A percentile compares a stretch with the other conserved stretches of the same genome.
Evolutionary conservation across 2,888 invertebrate species (phyloP).

Genomic region (Orthosia gothica): DNA sequence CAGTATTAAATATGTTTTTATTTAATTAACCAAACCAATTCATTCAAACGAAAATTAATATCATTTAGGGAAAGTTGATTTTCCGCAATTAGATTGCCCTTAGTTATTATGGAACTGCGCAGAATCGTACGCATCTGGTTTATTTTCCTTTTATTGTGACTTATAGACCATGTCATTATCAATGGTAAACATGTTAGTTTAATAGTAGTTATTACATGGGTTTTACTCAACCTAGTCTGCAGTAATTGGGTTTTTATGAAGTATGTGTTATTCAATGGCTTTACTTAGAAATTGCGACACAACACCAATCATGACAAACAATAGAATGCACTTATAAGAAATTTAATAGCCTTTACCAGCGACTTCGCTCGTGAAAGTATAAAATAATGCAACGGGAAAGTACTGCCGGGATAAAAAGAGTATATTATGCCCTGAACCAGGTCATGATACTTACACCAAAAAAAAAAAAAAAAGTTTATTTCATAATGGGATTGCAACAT

Average conservation of each 20-base stretch:
- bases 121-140: conserved; percentile 12
- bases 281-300: neutral
- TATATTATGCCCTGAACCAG: too few species aligned
- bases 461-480: too few species aligned
- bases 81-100: conserved; percentile 4
- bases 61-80: neutral
- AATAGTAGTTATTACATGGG: conserved; percentile 1
- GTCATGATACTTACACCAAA: neutral
- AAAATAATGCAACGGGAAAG: too few species aligned
- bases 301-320: conserved; percentile 6
- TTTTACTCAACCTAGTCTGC: conserved; percentile 18
- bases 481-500: too few species aligned
- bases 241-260: conserved; percentile 27
- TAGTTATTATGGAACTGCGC: conserved; percentile 6
- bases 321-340: neutral
- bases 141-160: conserved; percentile 50
- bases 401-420: too few species aligned
- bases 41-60: too few species aligned
- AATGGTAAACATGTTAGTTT: conserved; percentile 24
- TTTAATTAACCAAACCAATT: neutral
- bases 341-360: neutral
- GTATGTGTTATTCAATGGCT: conserved; percentile 20
- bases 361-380: too few species aligned
- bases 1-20: neutral
- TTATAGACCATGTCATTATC: conserved; percentile 1